phyloP scores from a whole-genome alignment of 2,113 vertebrate genomes.

The Syrmaticus mikado region DNA sequence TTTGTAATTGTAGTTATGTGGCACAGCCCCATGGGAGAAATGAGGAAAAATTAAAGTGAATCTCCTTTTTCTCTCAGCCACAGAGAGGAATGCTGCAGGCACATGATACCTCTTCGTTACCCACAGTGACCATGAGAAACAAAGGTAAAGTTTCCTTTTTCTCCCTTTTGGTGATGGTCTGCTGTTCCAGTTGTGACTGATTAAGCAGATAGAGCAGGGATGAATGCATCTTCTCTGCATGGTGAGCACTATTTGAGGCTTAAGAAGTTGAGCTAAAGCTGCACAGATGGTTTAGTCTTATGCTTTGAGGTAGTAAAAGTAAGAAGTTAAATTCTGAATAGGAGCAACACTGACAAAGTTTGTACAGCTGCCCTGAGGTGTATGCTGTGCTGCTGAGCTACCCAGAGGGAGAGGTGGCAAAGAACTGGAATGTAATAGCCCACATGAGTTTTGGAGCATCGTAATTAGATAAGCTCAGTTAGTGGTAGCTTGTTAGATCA shows the following conservation, averaged over 20 bases:
- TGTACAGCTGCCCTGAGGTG: neutral
- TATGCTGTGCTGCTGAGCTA: neutral
- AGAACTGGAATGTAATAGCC: neutral
- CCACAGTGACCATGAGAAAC: conserved; percentile 90
- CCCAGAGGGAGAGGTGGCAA: neutral
- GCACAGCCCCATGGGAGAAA: neutral
- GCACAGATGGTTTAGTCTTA: neutral
- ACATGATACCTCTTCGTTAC: conserved; percentile 84
- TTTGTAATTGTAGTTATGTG: neutral
- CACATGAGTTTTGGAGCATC: neutral
- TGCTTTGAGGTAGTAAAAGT: too few species aligned
- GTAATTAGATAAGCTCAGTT: neutral
- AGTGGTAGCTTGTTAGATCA: neutral
- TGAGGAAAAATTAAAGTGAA: neutral
- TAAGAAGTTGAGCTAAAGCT: neutral
- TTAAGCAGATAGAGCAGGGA: neutral
- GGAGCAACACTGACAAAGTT: neutral
- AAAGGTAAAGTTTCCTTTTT: conserved; percentile 79
- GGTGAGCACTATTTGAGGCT: neutral
- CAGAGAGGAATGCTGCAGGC: conserved; percentile 83
- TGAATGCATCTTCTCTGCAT: neutral
- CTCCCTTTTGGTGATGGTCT: neutral
- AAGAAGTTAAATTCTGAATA: neutral
- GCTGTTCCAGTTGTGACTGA: neutral
- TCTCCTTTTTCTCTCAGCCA: conserved; percentile 73